Evolutionary conservation across 2,797 vertebrate genomes (phyloP).

Genomic region (Lutjanus campechanus): DNA sequence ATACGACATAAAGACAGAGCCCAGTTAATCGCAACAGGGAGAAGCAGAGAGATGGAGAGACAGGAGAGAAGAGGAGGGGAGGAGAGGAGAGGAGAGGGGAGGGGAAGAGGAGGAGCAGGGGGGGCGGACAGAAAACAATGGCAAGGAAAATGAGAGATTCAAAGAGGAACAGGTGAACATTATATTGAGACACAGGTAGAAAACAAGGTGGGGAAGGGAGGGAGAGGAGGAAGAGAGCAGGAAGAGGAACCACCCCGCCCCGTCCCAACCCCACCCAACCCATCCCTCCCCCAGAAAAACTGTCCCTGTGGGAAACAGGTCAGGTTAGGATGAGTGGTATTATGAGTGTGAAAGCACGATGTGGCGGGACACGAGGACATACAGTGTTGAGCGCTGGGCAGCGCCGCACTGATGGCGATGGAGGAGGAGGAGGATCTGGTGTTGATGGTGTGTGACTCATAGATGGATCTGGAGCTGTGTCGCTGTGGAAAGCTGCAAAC

Average conservation of each 20-base stretch:
- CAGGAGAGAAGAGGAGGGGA: constrained; percentile 40
- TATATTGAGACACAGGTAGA: constrained; percentile 63
- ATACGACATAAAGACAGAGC: constrained; percentile 90
- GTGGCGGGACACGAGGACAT: constrained; percentile 48
- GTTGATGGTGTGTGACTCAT: constrained; percentile 52
- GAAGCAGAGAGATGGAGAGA: constrained; percentile 62
- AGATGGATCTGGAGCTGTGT: constrained; percentile 48
- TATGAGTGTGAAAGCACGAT: constrained; percentile 52
- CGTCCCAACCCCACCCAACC: constrained; percentile 26
- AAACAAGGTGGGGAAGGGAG: constrained; percentile 59
- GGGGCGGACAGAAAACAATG: constrained; percentile 62
- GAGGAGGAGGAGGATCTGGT: constrained; percentile 41
- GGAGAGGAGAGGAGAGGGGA: neutral
- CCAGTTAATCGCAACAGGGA: constrained; percentile 84
- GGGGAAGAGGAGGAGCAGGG: constrained; percentile 13
- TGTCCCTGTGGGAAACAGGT: constrained; percentile 69
- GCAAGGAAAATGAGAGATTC: constrained; percentile 60
- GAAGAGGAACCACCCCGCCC: constrained; percentile 53
- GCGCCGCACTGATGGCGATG: constrained; percentile 57
- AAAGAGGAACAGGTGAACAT: constrained; percentile 71
- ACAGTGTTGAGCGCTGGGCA: constrained; percentile 41
- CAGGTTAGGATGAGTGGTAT: constrained; percentile 71
- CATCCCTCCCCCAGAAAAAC: constrained; percentile 18
- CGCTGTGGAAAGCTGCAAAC: constrained; percentile 33
- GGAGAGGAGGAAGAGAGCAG: constrained; percentile 53